Conservation (phyloP, 2,113 vertebrate species). For the Siniperca chuatsi region DNA sequence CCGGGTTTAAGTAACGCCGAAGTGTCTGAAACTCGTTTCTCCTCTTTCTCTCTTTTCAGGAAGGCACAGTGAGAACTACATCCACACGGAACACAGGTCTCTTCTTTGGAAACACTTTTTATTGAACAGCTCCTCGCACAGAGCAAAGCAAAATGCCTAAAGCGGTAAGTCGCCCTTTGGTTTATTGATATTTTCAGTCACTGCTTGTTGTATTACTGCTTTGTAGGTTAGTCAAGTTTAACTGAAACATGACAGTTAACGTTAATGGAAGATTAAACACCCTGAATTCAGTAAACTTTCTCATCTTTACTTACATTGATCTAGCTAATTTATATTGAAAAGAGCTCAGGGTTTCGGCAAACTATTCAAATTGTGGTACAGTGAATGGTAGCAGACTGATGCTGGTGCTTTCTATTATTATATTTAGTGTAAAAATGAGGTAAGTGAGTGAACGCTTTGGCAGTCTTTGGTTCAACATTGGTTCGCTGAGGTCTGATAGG, state of each 20-base stretch:
- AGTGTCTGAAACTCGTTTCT: slow-evolving; percentile 80
- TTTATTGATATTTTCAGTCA: slow-evolving; percentile 29
- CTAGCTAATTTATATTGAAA: background rate
- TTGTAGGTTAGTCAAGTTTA: background rate
- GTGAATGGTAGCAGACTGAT: background rate
- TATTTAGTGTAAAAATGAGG: background rate
- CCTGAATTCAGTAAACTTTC: background rate
- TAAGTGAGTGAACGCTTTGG: background rate
- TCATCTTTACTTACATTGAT: background rate
- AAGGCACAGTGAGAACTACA: slow-evolving; percentile 41
- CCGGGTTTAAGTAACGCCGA: slow-evolving; percentile 67
- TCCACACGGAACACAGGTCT: slow-evolving; percentile 29
- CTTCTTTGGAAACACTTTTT: slow-evolving; percentile 30
- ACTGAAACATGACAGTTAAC: background rate
- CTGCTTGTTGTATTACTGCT: background rate
- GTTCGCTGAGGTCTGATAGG: background rate
- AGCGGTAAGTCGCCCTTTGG: slow-evolving; percentile 81
- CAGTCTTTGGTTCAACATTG: background rate
- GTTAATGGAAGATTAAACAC: too few species aligned
- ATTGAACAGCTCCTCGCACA: slow-evolving; percentile 26
- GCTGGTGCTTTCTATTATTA: background rate
- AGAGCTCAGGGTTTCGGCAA: too few species aligned
- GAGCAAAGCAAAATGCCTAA: slow-evolving; percentile 86
- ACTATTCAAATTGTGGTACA: background rate
- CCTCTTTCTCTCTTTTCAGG: slow-evolving; percentile 71